Conservation (phyloP, 2,888 invertebrate genomes). For the Cactoblastis cactorum region DNA sequence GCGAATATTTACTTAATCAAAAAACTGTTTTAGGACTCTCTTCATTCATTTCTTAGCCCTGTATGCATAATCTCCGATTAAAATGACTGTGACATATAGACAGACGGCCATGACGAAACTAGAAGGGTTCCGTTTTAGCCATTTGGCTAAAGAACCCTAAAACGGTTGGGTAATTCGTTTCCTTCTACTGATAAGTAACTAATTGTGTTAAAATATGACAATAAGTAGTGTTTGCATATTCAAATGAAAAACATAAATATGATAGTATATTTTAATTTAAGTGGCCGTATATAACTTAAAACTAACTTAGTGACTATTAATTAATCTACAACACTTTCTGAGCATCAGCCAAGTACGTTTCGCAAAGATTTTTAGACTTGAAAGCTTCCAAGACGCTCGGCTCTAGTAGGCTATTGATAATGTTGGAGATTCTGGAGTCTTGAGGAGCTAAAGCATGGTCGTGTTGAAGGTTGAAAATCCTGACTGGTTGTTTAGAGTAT, state of each 20-base stretch:
- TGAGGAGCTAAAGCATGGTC: slow-evolving; percentile 35
- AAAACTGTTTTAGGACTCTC: too few relatives aligned
- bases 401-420: slow-evolving; percentile 40
- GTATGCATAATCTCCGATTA: too few relatives aligned
- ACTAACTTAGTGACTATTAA: slow-evolving; percentile 23
- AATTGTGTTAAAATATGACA: too few relatives aligned
- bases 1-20: too few relatives aligned
- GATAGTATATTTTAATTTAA: slow-evolving; percentile 16
- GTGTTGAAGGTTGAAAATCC: slow-evolving; percentile 33
- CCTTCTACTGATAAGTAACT: too few relatives aligned
- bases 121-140: too few relatives aligned
- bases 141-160: too few relatives aligned
- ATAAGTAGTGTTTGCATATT: too few relatives aligned
- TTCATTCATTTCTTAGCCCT: too few relatives aligned
- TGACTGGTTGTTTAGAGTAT: slow-evolving; percentile 37
- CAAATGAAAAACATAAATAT: slow-evolving; percentile 1
- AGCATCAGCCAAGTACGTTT: slow-evolving; percentile 27
- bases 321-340: slow-evolving; percentile 17
- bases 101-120: too few relatives aligned
- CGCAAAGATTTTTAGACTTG: slow-evolving; percentile 35
- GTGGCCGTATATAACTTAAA: slow-evolving; percentile 25
- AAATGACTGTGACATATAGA: too few relatives aligned
- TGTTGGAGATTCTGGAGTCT: slow-evolving; percentile 40
- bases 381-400: slow-evolving; percentile 31
- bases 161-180: too few relatives aligned